These are phyloP conservation scores for Jaculus jaculus DNA, from an alignment of 2,113 vertebrate species.

Conservation along the genomic window DNA sequence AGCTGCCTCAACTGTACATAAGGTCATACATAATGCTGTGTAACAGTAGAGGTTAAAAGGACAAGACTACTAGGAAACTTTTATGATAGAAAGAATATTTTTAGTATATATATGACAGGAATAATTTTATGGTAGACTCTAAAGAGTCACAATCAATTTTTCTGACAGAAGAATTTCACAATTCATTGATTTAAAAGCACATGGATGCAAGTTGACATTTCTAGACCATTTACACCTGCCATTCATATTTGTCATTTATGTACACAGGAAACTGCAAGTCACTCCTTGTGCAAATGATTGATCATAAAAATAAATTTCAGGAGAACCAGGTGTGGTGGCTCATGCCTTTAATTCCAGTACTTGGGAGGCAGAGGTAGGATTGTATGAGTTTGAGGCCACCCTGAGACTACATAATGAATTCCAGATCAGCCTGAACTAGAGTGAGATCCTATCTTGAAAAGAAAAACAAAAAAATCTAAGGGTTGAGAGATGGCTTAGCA, in stretches of 20 bases:
- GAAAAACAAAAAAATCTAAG: too few relatives aligned
- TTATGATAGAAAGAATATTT: neutral
- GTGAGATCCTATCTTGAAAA: too few relatives aligned
- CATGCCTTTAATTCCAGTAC: too few relatives aligned
- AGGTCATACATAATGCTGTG: accelerated
- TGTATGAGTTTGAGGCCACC: too few relatives aligned
- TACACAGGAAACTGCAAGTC: neutral
- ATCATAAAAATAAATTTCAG: neutral
- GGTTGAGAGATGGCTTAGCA: too few relatives aligned
- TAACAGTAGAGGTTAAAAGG: neutral
- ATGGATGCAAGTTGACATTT: slow-evolving; percentile 1
- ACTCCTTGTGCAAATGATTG: neutral
- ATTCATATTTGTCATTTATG: neutral
- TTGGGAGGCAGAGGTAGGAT: too few relatives aligned
- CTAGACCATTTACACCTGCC: neutral
- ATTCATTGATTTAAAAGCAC: slow-evolving; percentile 59
- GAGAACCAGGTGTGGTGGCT: too few relatives aligned
- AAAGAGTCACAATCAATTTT: slow-evolving; percentile 59
- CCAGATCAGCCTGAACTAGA: too few relatives aligned
- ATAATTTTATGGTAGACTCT: slow-evolving; percentile 19
- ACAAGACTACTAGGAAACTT: neutral
- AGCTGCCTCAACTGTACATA: accelerated
- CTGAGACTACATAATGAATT: too few relatives aligned
- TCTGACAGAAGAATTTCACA: slow-evolving; percentile 63
- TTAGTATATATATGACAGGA: slow-evolving; percentile 27